Evolutionary conservation across 35 echinoderm and acorn worm species (phyloP).

Genomic region (Apostichopus parvimensis): DNA sequence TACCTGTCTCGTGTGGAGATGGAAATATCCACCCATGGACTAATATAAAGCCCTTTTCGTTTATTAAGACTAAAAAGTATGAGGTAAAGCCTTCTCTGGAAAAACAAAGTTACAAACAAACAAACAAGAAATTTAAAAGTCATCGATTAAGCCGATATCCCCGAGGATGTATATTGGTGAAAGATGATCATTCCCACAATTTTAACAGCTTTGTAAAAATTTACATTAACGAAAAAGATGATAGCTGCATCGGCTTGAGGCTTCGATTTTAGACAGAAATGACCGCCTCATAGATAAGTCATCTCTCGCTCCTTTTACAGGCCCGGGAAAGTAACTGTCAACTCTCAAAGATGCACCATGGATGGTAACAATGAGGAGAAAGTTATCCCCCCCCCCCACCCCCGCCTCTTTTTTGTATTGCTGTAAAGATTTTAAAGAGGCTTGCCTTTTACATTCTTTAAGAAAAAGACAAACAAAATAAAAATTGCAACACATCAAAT

Average conservation of each 20-base stretch:
- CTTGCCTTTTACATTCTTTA: background rate
- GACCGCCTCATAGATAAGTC: background rate
- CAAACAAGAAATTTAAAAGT: background rate
- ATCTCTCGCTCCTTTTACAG: background rate
- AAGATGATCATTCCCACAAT: constrained; percentile 27
- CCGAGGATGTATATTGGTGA: constrained; percentile 15
- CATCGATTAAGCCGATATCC: constrained; percentile 17
- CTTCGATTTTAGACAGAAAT: constrained; percentile 1
- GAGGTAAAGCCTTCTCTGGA: background rate
- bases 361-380: background rate
- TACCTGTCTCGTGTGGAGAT: background rate
- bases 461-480: background rate
- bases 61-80: background rate
- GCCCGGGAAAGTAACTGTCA: background rate
- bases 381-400: too few species aligned
- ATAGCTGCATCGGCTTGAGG: background rate
- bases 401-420: background rate
- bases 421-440: background rate
- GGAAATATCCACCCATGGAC: constrained; percentile 8
- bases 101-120: background rate
- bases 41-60: constrained; percentile 1
- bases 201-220: constrained; percentile 39
- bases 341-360: background rate
- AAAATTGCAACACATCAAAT: background rate
- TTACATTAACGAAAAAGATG: background rate